Conservation (phyloP, 2,888 invertebrate species). For the Tolmerus cingulatus region DNA sequence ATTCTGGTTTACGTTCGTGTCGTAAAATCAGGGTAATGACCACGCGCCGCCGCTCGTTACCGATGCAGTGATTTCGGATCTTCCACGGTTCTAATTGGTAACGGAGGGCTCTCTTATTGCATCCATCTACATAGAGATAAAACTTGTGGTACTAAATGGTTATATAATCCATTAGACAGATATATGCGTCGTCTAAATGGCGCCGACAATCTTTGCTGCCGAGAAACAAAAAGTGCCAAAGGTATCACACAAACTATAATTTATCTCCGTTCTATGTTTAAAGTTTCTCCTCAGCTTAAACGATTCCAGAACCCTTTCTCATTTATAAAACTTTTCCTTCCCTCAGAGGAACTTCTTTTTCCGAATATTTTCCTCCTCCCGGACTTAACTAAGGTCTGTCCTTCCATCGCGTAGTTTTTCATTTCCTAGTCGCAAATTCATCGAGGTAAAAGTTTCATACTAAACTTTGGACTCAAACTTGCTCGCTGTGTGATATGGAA, state of each 20-base stretch:
- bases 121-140: constrained; percentile 47
- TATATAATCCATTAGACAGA: constrained; percentile 53
- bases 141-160: constrained; percentile 51
- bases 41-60: background rate
- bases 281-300: constrained; percentile 53
- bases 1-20: constrained; percentile 14
- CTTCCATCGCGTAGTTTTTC: constrained; percentile 38
- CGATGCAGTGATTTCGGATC: background rate
- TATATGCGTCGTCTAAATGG: constrained; percentile 51
- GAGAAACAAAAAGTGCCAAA: constrained; percentile 54
- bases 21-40: constrained; percentile 24
- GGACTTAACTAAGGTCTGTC: constrained; percentile 28
- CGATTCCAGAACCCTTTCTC: constrained; percentile 52
- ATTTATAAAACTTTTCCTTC: constrained; percentile 53
- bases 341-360: constrained; percentile 42
- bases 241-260: constrained; percentile 54
- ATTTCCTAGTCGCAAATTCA: constrained; percentile 28
- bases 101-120: background rate
- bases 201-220: constrained; percentile 52
- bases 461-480: constrained; percentile 22
- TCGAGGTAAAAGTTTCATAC: constrained; percentile 39
- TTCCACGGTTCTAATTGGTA: constrained; percentile 29
- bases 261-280: constrained; percentile 53
- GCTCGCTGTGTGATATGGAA: background rate
- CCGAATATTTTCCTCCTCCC: constrained; percentile 23